Percentiles rank a stretch among this genome's conserved stretches.
Conservation (phyloP, 92 coral and sea anemone genomes). For the Palythoa caribaeorum region DNA sequence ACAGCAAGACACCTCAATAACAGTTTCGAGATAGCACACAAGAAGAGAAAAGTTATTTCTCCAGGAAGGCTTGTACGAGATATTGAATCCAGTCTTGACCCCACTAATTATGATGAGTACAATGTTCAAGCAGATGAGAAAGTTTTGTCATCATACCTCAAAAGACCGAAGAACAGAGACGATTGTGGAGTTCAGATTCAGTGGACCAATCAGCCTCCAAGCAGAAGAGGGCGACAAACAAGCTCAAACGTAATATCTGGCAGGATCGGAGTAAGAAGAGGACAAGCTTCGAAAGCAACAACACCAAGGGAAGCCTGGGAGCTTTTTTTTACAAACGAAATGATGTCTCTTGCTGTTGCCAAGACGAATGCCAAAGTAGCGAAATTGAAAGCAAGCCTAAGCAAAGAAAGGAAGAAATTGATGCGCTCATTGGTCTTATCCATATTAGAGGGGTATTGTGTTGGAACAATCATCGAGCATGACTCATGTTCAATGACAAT, state of each 20-base stretch:
- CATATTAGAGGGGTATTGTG: not conserved
- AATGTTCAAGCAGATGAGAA: not conserved
- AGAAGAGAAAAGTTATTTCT: slow-evolving; percentile 7
- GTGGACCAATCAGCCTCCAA: not conserved
- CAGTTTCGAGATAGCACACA: not conserved
- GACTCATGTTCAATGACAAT: not conserved
- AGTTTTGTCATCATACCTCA: not conserved
- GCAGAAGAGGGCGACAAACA: not conserved
- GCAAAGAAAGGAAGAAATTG: not conserved
- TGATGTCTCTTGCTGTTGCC: slow-evolving; percentile 3
- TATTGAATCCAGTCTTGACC: slow-evolving; percentile 7
- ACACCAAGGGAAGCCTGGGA: slow-evolving; percentile 5
- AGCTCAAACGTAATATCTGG: not conserved
- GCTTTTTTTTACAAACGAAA: not conserved
- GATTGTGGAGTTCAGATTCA: not conserved
- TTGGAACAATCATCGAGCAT: not conserved
- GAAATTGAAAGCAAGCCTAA: not conserved
- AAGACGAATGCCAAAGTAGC: slow-evolving; percentile 8
- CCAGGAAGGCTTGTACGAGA: not conserved
- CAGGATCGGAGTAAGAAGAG: not conserved
- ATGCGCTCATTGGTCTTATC: not conserved
- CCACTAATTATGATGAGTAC: not conserved
- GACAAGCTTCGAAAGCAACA: not conserved
- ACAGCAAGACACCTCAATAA: not conserved
- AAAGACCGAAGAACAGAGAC: not conserved